Conservation (phyloP, 92 coral and sea anemone species). For the Epizoanthus illoricatus region DNA sequence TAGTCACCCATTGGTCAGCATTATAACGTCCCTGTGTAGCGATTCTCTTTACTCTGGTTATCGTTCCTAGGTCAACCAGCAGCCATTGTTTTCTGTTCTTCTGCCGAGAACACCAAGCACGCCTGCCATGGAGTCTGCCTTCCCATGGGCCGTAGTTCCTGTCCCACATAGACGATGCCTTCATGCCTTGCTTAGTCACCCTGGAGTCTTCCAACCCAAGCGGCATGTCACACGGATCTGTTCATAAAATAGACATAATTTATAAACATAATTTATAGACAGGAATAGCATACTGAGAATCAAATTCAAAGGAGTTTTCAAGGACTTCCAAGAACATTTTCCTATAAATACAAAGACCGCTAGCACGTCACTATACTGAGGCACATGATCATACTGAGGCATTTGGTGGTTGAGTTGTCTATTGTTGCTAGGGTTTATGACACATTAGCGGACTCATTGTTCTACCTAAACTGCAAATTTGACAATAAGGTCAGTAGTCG, state of each 20-base stretch:
- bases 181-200: conserved; percentile 33
- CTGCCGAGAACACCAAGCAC: conserved; percentile 26
- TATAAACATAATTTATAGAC: not conserved
- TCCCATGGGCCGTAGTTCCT: conserved; percentile 32
- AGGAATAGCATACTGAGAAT: not conserved
- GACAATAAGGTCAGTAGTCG: not conserved
- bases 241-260: not conserved
- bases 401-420: too few relatives aligned
- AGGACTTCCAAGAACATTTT: too few relatives aligned
- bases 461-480: too few relatives aligned
- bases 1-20: conserved; percentile 38
- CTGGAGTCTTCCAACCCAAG: conserved; percentile 35
- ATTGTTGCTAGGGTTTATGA: too few relatives aligned
- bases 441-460: too few relatives aligned
- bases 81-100: conserved; percentile 32
- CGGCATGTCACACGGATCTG: conserved; percentile 42
- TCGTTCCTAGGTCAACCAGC: conserved; percentile 33
- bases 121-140: conserved; percentile 24
- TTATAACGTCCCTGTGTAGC: conserved; percentile 39
- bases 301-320: too few relatives aligned
- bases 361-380: too few relatives aligned
- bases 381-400: too few relatives aligned
- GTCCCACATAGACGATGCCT: conserved; percentile 32
- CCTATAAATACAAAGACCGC: too few relatives aligned
- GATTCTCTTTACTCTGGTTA: conserved; percentile 33